Percentiles rank a stretch among this genome's conserved stretches.
Evolutionary conservation across 2,888 invertebrate species (phyloP).

Genomic region (Apotomis turbidana): DNA sequence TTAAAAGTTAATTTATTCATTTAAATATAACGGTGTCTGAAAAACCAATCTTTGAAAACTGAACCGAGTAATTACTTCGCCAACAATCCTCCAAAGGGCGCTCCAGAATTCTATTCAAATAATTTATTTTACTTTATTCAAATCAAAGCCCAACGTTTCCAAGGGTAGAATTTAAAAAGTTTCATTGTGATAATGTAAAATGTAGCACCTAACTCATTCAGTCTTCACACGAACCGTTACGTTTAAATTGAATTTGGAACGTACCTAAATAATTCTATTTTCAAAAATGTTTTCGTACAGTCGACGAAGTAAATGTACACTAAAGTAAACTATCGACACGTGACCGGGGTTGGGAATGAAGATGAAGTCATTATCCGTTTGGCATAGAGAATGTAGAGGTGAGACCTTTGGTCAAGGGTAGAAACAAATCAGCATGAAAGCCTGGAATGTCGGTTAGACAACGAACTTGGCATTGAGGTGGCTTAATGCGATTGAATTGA

Average conservation of each 20-base stretch:
- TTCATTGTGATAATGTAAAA: neutral
- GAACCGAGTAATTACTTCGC: slow-evolving; percentile 18
- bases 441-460: slow-evolving; percentile 48
- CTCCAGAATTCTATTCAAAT: slow-evolving; percentile 18
- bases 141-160: slow-evolving; percentile 9
- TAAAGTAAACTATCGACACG: slow-evolving; percentile 11
- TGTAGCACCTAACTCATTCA: neutral
- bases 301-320: too few species aligned
- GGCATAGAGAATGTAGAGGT: slow-evolving; percentile 12
- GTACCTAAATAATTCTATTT: slow-evolving; percentile 23
- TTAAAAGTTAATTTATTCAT: slow-evolving; percentile 22
- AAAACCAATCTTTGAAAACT: slow-evolving; percentile 20
- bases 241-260: slow-evolving; percentile 29
- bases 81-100: slow-evolving; percentile 7
- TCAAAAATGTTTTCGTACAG: slow-evolving; percentile 3
- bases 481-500: slow-evolving; percentile 67
- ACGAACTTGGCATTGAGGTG: slow-evolving; percentile 75
- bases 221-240: neutral
- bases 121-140: slow-evolving; percentile 25
- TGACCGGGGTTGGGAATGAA: slow-evolving; percentile 15
- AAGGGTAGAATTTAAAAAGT: slow-evolving; percentile 6
- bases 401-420: slow-evolving; percentile 51
- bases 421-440: slow-evolving; percentile 74
- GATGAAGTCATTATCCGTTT: slow-evolving; percentile 18
- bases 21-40: slow-evolving; percentile 17